Conservation (phyloP, 1,140 invertebrate species). For the Philaenus spumarius region DNA sequence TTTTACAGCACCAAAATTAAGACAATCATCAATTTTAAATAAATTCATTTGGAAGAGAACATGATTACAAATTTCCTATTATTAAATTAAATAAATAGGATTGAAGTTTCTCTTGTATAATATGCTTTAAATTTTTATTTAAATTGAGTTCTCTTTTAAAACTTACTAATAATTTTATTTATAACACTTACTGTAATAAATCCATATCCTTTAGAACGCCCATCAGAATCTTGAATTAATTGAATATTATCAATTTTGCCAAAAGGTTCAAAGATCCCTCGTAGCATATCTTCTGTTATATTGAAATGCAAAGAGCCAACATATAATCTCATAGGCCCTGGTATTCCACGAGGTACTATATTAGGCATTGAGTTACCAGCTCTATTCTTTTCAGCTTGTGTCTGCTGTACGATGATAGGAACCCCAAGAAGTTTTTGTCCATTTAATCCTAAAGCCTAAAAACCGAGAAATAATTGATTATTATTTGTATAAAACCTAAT, state of each 20-base stretch:
- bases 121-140: no score
- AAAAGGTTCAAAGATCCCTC: constrained; percentile 98
- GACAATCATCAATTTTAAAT: no score
- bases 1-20: no score
- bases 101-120: no score
- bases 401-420: constrained; percentile 97
- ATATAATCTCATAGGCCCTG: constrained; percentile 93
- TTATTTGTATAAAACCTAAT: no score
- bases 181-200: constrained; percentile 87
- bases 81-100: no score
- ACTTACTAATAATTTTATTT: no score
- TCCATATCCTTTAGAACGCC: constrained; percentile 93
- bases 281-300: constrained; percentile 98
- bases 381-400: constrained; percentile 97
- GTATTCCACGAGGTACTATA: constrained; percentile 67
- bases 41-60: no score
- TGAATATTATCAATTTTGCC: constrained; percentile 98
- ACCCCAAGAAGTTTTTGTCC: constrained; percentile 95
- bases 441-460: constrained; percentile 87
- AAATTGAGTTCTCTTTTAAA: no score
- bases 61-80: no score
- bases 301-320: constrained; percentile 98
- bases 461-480: no score
- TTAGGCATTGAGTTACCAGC: constrained; percentile 80
- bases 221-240: constrained; percentile 91